Evolutionary conservation across 1,140 invertebrate genomes (phyloP), one percentile per base, ranked within the genome.

Genomic region (Acromyrmex echinatior): DNA sequence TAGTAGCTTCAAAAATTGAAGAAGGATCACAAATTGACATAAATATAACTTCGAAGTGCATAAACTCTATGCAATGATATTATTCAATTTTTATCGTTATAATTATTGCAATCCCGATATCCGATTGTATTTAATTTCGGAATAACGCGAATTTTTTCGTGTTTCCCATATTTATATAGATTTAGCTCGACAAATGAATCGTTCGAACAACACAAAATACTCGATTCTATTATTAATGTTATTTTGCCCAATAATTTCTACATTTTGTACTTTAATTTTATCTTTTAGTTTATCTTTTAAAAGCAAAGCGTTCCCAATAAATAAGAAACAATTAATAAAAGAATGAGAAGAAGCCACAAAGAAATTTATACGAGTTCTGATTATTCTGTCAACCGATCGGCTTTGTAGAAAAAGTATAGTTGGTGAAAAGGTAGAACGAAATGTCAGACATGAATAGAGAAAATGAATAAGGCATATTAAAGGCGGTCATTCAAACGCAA

Each of bases 401-500:
- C 58, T 85, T 85, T 63, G 14, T 45, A 71, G 45, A 77, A 85
- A 84, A 74, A 78, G 21, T 70, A 51, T 25, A 35, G 66, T 58
- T 53, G 77, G 51, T 18, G 51, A 74, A 58, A 56, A 74, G 25
- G 21, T 76, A 3, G 63, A 68, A 28, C 28, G 21, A n/a, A 65
- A 86, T 65, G 63, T 63, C 49, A 73, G 79, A 82, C 77, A 74
- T 63, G 82, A 82, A 79, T 63, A 73, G 76, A 76, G 81, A 88
- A 91, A 84, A 87, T 73, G 31, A 63, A 66, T 49, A 80, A 84
- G 81, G 73, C 39, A 66, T 28, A 63, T 63, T 66, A 91, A 58
- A 80, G 56, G 73, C 78, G 65, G 70, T 82, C 66, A 91, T 92
- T 92, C 58, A 88, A 91, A 91, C 76, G 90, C 86, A 90, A 92